Evolutionary conservation across 1,140 invertebrate species (phyloP).

Genomic region (Sarcophaga peregrina): DNA sequence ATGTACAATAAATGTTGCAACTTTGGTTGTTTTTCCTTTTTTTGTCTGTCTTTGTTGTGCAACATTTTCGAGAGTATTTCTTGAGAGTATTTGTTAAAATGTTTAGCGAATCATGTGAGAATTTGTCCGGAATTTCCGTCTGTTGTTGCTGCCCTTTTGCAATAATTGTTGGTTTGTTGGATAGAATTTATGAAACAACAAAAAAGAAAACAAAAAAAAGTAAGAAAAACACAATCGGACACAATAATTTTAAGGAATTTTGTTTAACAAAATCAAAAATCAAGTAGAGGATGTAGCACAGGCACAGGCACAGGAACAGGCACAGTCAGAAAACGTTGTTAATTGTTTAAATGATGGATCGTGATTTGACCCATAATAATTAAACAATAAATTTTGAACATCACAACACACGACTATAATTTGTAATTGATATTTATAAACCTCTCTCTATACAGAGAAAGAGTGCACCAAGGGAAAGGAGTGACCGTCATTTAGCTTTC

Average conservation of each 20-base stretch:
- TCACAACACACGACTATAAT: not conserved
- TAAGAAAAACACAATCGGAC: too few relatives aligned
- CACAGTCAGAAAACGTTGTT: not conserved
- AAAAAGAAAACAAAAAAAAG: not conserved
- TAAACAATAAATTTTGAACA: conserved; percentile 32
- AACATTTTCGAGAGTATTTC: conserved; percentile 11
- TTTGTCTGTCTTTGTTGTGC: not conserved
- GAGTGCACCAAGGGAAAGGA: too few relatives aligned
- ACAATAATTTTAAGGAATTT: conserved; percentile 5
- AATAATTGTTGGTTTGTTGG: conserved; percentile 2
- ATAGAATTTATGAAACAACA: conserved; percentile 3
- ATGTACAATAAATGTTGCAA: not conserved
- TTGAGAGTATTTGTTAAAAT: conserved; percentile 9
- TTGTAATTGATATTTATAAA: conserved; percentile 30
- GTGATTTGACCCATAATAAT: conserved; percentile 33
- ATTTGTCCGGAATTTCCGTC: conserved; percentile 32
- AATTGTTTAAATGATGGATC: conserved; percentile 40
- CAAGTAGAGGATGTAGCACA: not conserved
- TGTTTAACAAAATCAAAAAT: conserved; percentile 17
- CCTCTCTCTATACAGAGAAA: too few relatives aligned
- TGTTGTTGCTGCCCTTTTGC: not conserved
- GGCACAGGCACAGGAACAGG: not conserved
- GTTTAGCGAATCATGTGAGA: conserved; percentile 32
- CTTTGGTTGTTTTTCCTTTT: not conserved
- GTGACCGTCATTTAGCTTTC: too few relatives aligned